Conservation (phyloP, 1,140 invertebrate species). For the Drosophila repleta region DNA sequence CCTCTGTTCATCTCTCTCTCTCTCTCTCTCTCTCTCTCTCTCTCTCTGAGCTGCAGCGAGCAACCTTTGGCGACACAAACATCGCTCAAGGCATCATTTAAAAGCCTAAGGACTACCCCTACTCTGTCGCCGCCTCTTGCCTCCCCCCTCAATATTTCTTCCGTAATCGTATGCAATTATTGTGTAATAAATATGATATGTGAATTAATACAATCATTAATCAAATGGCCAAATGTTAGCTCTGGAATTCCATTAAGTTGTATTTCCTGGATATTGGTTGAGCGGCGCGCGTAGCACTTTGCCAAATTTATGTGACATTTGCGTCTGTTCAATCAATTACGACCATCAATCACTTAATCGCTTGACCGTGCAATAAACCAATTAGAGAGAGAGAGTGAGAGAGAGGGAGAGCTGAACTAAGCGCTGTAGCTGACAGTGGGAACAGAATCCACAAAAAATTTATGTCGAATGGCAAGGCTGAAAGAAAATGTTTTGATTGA, state of each 20-base stretch:
- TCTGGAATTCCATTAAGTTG: constrained; percentile 1
- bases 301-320: constrained; percentile 37
- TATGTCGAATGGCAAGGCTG: background rate
- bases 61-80: too few relatives aligned
- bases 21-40: too few relatives aligned
- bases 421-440: background rate
- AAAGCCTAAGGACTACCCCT: too few relatives aligned
- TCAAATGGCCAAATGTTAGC: constrained; percentile 5
- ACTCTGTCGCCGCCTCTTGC: background rate
- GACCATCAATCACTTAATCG: constrained; percentile 39
- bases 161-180: constrained; percentile 34
- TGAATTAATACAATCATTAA: constrained; percentile 17
- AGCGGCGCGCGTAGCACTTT: background rate
- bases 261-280: background rate
- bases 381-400: too few relatives aligned
- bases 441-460: background rate
- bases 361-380: constrained; percentile 25
- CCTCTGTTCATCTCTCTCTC: too few relatives aligned
- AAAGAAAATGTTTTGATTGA: background rate
- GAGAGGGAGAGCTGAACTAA: too few relatives aligned
- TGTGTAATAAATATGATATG: constrained; percentile 29
- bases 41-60: too few relatives aligned
- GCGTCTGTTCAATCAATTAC: constrained; percentile 28
- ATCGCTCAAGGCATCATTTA: too few relatives aligned
- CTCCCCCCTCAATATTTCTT: background rate